Evolutionary conservation across 2,113 vertebrate genomes (phyloP).

Genomic region (Cyanoramphus novaezelandiae): DNA sequence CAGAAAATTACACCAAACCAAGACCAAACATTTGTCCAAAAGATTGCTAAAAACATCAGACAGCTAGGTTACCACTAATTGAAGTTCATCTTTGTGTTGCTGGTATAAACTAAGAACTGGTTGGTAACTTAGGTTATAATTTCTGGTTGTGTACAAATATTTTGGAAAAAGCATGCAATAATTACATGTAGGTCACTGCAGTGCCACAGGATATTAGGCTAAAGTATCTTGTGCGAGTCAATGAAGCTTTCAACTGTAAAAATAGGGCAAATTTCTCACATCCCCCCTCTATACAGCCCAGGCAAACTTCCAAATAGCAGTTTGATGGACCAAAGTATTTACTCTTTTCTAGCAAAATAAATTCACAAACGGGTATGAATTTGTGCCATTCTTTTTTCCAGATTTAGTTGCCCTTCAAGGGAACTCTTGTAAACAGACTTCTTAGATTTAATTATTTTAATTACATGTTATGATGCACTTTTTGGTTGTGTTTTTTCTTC

Average conservation of each 20-base stretch:
- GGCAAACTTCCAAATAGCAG: constrained; percentile 52
- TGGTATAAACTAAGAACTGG: constrained; percentile 48
- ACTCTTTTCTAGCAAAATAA: constrained; percentile 44
- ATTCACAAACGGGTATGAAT: constrained; percentile 10
- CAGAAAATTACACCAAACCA: constrained; percentile 28
- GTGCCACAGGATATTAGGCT: constrained; percentile 73
- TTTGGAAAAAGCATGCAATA: constrained; percentile 67
- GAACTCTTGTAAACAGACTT: not conserved
- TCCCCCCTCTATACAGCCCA: constrained; percentile 28
- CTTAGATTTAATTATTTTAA: constrained; percentile 27
- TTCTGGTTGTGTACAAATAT: constrained; percentile 71
- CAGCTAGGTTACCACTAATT: not conserved
- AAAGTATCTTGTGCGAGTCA: constrained; percentile 71
- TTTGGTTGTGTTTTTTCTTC: not conserved
- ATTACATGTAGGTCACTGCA: constrained; percentile 82
- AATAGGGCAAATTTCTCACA: constrained; percentile 82
- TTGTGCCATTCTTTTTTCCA: not conserved
- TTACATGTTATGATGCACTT: not conserved
- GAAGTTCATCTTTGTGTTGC: constrained; percentile 50
- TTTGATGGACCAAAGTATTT: constrained; percentile 40
- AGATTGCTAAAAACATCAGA: constrained; percentile 33
- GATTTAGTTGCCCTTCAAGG: constrained; percentile 24
- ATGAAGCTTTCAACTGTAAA: constrained; percentile 75
- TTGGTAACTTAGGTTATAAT: constrained; percentile 58
- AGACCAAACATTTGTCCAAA: constrained; percentile 25